A percentile compares a stretch with the other conserved stretches of the same genome.
Conservation (phyloP, 2,888 invertebrate species). For the Seira ritae region DNA sequence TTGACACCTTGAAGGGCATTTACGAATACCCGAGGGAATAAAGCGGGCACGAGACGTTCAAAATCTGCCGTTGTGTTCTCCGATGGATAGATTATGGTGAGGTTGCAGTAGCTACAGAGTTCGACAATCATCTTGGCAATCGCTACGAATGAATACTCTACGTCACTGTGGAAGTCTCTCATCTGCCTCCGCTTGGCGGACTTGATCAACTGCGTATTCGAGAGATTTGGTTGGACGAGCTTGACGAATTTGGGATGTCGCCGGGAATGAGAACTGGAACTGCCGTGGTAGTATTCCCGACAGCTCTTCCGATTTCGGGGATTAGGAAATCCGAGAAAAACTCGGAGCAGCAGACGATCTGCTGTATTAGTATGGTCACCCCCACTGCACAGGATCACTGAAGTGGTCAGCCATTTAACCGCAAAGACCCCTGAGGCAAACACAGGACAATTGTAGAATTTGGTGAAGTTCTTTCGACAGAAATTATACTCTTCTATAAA, state of each 20-base stretch:
- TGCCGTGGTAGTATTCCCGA: no score
- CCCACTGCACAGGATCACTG: no score
- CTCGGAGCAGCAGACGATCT: no score
- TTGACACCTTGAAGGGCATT: not conserved
- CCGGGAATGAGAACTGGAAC: no score
- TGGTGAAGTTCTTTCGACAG: no score
- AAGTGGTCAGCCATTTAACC: no score
- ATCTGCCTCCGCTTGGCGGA: not conserved
- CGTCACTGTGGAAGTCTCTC: slow-evolving; percentile 28
- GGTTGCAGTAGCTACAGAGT: not conserved
- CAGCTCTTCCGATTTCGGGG: no score
- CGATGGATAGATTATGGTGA: slow-evolving; percentile 20
- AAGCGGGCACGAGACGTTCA: not conserved
- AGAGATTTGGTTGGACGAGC: slow-evolving; percentile 24
- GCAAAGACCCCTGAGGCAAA: no score
- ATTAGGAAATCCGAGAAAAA: no score
- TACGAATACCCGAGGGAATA: slow-evolving; percentile 29
- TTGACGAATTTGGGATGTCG: slow-evolving; percentile 28
- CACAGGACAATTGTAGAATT: no score
- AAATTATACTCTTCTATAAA: no score
- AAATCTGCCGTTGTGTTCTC: not conserved
- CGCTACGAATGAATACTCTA: slow-evolving; percentile 1
- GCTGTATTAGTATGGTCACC: no score
- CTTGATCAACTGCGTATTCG: not conserved
- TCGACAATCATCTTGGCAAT: slow-evolving; percentile 27